Conservation (phyloP, 2,113 vertebrate genomes). For the Peromyscus californicus region DNA sequence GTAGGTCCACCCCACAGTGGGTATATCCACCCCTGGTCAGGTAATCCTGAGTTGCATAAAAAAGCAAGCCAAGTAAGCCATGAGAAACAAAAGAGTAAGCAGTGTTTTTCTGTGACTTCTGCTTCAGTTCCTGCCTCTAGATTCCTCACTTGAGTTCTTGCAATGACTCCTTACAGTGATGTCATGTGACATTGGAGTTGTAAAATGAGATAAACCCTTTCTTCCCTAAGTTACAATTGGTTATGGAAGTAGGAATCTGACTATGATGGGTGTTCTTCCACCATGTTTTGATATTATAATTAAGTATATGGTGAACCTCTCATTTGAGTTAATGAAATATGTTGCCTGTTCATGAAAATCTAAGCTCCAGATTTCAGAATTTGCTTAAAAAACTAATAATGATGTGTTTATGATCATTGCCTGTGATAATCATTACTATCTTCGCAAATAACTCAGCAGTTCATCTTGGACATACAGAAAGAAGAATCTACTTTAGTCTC, state of each 20-base stretch:
- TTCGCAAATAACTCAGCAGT: neutral
- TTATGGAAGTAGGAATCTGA: neutral
- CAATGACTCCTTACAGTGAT: neutral
- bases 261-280: neutral
- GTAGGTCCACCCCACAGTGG: too few species aligned
- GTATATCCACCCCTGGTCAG: too few species aligned
- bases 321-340: neutral
- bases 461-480: neutral
- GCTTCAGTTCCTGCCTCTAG: neutral
- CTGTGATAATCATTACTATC: neutral
- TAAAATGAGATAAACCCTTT: neutral
- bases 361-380: neutral
- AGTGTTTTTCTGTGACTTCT: neutral
- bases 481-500: neutral
- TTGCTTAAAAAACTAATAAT: neutral
- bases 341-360: neutral
- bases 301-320: neutral
- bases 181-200: neutral
- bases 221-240: neutral
- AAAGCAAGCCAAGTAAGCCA: neutral
- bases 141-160: neutral
- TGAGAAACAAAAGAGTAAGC: neutral
- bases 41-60: neutral
- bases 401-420: neutral
- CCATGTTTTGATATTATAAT: constrained; percentile 6